A percentile compares a stretch with the other conserved stretches of the same genome.
These are phyloP conservation scores for Crotalus tigris DNA, from an alignment of 2,113 vertebrate genomes.

Conservation along the genomic window DNA sequence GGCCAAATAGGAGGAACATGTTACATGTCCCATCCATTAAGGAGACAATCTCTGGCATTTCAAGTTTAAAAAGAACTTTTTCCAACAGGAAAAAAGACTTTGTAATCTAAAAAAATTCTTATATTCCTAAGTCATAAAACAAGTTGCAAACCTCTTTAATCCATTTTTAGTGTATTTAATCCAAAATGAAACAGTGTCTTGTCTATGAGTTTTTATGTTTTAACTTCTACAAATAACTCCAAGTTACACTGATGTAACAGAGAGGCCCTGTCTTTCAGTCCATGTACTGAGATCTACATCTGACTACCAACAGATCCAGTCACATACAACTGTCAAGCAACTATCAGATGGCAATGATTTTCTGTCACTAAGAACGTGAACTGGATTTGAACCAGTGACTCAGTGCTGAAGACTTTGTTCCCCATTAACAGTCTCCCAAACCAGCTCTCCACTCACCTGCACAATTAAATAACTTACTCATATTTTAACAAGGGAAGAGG, in stretches of 20 bases:
- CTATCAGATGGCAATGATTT: neutral
- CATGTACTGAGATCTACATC: neutral
- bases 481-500: slow-evolving; percentile 23
- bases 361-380: neutral
- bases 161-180: neutral
- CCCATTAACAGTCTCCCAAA: slow-evolving; percentile 3
- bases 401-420: neutral
- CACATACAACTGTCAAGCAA: fast-evolving
- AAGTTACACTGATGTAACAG: neutral
- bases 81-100: neutral
- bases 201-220: neutral
- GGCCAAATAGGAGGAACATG: neutral
- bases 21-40: neutral
- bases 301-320: neutral
- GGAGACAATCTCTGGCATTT: neutral
- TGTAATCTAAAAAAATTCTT: neutral
- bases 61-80: neutral
- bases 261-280: neutral
- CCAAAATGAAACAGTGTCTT: neutral
- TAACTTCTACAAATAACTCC: neutral
- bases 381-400: neutral
- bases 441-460: neutral
- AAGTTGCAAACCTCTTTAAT: neutral
- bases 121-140: neutral
- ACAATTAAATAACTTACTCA: slow-evolving; percentile 15